Conservation (phyloP, 1,140 invertebrate species). For the Sycophila sp. region DNA sequence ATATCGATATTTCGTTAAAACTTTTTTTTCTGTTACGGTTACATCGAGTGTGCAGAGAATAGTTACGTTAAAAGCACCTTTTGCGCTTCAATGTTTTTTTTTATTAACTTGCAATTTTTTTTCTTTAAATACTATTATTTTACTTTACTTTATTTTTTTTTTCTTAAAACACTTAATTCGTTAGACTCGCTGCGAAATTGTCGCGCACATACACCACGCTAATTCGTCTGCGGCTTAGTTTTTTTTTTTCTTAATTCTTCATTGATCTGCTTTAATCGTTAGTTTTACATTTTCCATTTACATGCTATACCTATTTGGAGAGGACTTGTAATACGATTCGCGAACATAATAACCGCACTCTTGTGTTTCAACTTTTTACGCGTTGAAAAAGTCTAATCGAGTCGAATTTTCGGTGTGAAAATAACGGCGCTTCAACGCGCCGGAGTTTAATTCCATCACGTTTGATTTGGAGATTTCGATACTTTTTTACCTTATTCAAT, state of each 20-base stretch:
- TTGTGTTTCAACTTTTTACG: not conserved
- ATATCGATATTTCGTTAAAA: conserved; percentile 45
- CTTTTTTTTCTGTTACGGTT: conserved; percentile 33
- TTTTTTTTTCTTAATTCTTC: no score
- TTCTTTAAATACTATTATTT: conserved; percentile 13
- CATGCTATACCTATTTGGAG: not conserved
- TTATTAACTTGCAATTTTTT: not conserved
- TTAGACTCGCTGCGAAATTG: conserved; percentile 17
- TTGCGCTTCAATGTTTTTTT: conserved; percentile 20
- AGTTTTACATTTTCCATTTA: conserved; percentile 27
- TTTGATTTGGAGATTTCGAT: conserved; percentile 17
- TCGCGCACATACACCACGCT: not conserved
- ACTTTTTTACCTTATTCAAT: conserved; percentile 5
- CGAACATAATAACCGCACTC: not conserved
- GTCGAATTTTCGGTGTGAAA: conserved; percentile 9
- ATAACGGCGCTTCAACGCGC: no score
- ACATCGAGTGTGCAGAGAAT: conserved; percentile 47
- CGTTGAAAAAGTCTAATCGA: not conserved
- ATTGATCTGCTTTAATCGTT: conserved; percentile 26
- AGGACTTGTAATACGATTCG: conserved; percentile 39
- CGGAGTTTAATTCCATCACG: conserved; percentile 15
- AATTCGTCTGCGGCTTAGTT: conserved; percentile 8
- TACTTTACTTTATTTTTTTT: not conserved
- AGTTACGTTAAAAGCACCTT: conserved; percentile 35
- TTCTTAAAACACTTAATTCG: conserved; percentile 33